These are phyloP conservation scores for Baryphthengus martii DNA, from an alignment of 2,113 vertebrate species.

Conservation along the genomic window DNA sequence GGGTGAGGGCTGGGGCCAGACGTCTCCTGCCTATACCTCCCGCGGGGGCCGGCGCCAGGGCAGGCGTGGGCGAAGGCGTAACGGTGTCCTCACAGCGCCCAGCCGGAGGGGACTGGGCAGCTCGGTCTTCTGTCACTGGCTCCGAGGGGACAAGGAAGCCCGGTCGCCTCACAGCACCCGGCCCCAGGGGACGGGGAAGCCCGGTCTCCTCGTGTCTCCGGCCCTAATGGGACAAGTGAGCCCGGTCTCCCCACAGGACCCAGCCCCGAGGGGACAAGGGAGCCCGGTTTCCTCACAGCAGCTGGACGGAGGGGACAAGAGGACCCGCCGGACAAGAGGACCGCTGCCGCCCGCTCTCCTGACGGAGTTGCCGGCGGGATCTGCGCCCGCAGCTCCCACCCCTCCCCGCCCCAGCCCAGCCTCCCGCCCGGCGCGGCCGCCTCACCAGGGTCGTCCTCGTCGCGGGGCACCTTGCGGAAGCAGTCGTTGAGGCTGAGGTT, in stretches of 20 bases:
- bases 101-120: no score
- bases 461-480: constrained; percentile 89
- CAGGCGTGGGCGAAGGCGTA: neutral
- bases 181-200: no score
- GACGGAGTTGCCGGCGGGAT: no score
- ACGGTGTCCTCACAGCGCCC: neutral
- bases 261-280: neutral
- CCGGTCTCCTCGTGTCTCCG: neutral
- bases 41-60: neutral
- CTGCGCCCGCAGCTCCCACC: neutral
- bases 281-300: neutral
- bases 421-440: neutral
- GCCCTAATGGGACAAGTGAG: neutral
- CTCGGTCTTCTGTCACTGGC: no score
- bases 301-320: neutral
- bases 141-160: neutral
- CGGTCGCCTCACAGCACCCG: neutral
- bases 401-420: neutral
- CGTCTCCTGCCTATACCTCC: neutral
- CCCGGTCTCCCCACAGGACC: neutral
- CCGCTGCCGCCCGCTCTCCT: neutral
- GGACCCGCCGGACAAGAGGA: neutral
- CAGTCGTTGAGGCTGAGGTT: constrained; percentile 92
- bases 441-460: constrained; percentile 95
- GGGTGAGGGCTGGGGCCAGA: neutral